Base-by-base conservation (phyloP, 1,140 invertebrate genomes). In the Plutomurus gul region DNA sequence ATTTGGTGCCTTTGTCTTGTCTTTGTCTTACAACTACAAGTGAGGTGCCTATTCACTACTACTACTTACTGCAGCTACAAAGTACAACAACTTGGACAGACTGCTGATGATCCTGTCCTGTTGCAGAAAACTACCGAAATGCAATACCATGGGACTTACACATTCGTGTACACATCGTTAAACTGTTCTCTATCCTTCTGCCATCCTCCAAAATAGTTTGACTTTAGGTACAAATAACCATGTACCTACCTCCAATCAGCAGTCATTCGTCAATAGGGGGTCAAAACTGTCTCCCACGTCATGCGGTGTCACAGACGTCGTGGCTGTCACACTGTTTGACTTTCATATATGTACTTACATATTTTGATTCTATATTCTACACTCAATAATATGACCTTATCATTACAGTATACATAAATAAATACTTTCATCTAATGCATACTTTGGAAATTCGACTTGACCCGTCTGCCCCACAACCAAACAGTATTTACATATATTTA, bases 281-380 rank as follows among this genome's bases (percentile, higher is more conserved):
- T 33, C 56, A 65, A 65, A 65, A 30, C 56, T 65, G 56, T 65
- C 56, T 65, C 56, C 56, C 56, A 65, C 56, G 56, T 65, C 56
- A 65, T 65, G 56, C 56, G 56, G 56, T 27, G 56, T 65, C 56
- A 65, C 13, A 65, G 56, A 65, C 56, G 56, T 65, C 56, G 56
- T 65, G 56, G 56, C 56, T 65, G 56, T 65, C 56, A 65, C 30
- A 65, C 36, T 65, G 56, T 65, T 65, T 60, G 3, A 18, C 46
- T n/a, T 49, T 7, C 33, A 27, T 33, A 30, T 33, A 18, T 49
- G n/a, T 20, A 16, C 10, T n/a, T 65, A 65, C 56, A 65, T 30
- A 65, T 33, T 33, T 27, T 27, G n/a, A n/a, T n/a, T n/a, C n/a
- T n/a, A n/a, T n/a, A n/a, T n/a, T n/a, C n/a, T n/a, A n/a, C 39